phyloP scores from a whole-genome alignment of 2,113 vertebrate species.

The Ochotona princeps region DNA sequence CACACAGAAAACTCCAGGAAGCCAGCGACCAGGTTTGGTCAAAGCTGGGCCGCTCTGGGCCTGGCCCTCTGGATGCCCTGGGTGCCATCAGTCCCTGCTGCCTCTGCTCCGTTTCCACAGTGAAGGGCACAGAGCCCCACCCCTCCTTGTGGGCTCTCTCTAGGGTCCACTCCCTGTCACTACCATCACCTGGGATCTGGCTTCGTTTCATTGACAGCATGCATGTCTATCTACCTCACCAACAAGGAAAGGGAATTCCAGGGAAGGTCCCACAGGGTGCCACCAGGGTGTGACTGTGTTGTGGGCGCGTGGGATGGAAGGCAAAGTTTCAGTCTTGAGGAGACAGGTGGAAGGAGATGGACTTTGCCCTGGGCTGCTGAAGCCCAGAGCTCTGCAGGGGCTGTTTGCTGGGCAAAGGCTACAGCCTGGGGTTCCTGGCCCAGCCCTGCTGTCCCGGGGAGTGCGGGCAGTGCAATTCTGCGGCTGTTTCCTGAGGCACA shows the following conservation, averaged over 20 bases:
- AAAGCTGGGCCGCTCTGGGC: not conserved
- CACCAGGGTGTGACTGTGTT: rapidly evolving
- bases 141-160: not conserved
- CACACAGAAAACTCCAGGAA: too few species aligned
- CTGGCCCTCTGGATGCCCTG: not conserved
- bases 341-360: not conserved
- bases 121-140: not conserved
- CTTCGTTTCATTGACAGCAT: too few species aligned
- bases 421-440: too few species aligned
- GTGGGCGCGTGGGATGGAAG: not conserved
- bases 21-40: not conserved
- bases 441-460: too few species aligned
- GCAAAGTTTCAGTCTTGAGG: not conserved
- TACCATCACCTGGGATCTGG: not conserved
- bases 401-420: too few species aligned
- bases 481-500: too few species aligned
- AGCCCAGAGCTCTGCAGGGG: not conserved
- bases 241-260: not conserved
- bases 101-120: not conserved
- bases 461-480: too few species aligned
- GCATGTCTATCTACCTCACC: too few species aligned
- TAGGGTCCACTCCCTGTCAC: not conserved
- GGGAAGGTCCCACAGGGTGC: too few species aligned
- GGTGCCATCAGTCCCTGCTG: too few species aligned
- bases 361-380: not conserved